Base-by-base conservation (phyloP, 2,113 vertebrate genomes). In the Gymnarchus niloticus region DNA sequence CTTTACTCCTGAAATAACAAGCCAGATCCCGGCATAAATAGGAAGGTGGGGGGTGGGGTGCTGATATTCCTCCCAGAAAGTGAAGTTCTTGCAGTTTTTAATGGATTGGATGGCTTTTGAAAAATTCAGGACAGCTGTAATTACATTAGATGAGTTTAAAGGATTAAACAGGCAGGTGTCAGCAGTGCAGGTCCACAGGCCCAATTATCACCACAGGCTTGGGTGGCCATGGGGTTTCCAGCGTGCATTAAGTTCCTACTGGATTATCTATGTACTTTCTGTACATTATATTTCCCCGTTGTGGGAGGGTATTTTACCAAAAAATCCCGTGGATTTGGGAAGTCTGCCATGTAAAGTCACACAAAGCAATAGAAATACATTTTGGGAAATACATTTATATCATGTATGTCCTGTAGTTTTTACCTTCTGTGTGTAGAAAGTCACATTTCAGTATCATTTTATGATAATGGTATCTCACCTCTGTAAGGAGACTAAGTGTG, bases 71-170 rank as follows among this genome's bases (percentile, higher is more conserved):
- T 82, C 28, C 80, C 80, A 82, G 28, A 41, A 82, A 48, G 17
- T 78, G 25, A 82, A 54, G 25, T 7, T 33, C 23, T 14, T 56
- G 51, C 80, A 33, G n/a, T 33, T 82, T 56, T 82, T 48, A 33
- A 28, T 21, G 49, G 49, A 54, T 49, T 33, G 14, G 48, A 54
- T 23, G 28, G 51, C 51, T 54, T 14, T 82, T 73, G 54, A 56
- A 82, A 82, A 82, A 82, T 82, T 56, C 80, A 82, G 51, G 23
- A 78, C 80, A 56, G 28, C 51, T n/a, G 56, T 82, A 82, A 82
- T 82, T 82, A 54, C 51, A 33, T 54, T 56, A 82, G 51, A 82
- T 23, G 46, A 82, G 51, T 41, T 54, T 23, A 3, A n/a, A 19
- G 19, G 49, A 82, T 56, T 82, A 51, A 37, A 82, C 9, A 6